Base-by-base conservation (phyloP, 2,113 vertebrate genomes). In the Aspidoscelis tigris region DNA sequence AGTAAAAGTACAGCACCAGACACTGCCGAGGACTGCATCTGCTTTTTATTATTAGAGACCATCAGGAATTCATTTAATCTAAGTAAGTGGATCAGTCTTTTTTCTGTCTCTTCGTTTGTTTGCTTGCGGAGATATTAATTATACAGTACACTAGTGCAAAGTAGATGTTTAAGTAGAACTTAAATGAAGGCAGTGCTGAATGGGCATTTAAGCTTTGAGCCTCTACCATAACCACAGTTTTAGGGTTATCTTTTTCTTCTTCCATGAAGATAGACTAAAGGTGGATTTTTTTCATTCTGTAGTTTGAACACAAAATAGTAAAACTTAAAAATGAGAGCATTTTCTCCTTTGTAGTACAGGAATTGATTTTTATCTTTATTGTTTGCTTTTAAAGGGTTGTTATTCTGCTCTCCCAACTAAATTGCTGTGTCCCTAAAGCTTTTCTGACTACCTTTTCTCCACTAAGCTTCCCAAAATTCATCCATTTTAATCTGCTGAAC, bases 1-100 rank as follows among this genome's bases (percentile, higher is more conserved):
- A 55, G 33, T 3, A 2, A 91, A 61, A 90, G 90, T 91, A 74
- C 80, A 76, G 74, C 61, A 47, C 83, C 84, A 83, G 86, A 74
- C 66, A 9, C 6, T 82, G 87, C 84, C 65, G 75, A 87, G 65
- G 78, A 1, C 72, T 78, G 53, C 75, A 83, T 84, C 84, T 90
- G 77, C 74, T 82, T 76, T 77, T 82, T 58, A 82, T 75, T 14
- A 0, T 39, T 86, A 39, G 53, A 87, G 24, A 0, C 74, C 41
- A 11, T 14, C 77, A 61, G 84, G 88, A 91, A 81, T 78, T 85
- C 70, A 87, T 22, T 10, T 64, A 70, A 53, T 82, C 82, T 79
- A 14, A 66, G 7, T 85, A 79, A 0, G 1, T 84, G 83, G 81
- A 84, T 21, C 0, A 20, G 55, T n/a, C 61, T 85, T 12, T 71